A percentile compares a stretch with the other conserved stretches of the same genome.
Evolutionary conservation across 1,140 invertebrate genomes (phyloP).

Genomic region (Leucophenga varia): DNA sequence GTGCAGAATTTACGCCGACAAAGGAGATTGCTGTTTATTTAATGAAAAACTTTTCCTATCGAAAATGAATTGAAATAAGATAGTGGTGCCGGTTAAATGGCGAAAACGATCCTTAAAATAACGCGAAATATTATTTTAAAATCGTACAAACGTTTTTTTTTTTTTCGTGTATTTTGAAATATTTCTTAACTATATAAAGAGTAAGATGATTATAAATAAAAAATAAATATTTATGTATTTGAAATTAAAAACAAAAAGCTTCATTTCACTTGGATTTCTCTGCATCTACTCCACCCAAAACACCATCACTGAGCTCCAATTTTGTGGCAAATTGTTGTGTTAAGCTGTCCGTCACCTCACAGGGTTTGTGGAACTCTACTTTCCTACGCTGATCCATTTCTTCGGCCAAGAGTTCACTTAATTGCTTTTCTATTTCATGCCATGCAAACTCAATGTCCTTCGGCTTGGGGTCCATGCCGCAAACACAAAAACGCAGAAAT

Average conservation of each 20-base stretch:
- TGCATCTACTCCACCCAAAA: too few species aligned
- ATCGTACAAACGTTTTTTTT: too few species aligned
- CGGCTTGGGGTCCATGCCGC: conserved; percentile 68
- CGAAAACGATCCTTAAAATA: too few species aligned
- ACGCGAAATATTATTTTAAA: too few species aligned
- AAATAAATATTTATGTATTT: too few species aligned
- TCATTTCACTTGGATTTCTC: too few species aligned
- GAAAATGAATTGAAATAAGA: too few species aligned
- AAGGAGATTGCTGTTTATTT: conserved; percentile 18
- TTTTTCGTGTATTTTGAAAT: too few species aligned
- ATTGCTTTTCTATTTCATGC: conserved; percentile 70
- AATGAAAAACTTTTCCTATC: conserved; percentile 30
- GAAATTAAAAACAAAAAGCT: too few species aligned
- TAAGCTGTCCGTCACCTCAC: conserved; percentile 29
- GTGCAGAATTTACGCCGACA: conserved; percentile 15
- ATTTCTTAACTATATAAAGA: too few species aligned
- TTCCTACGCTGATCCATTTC: conserved; percentile 14
- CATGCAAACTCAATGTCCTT: conserved; percentile 80
- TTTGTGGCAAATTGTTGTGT: conserved; percentile 31
- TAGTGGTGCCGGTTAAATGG: too few species aligned
- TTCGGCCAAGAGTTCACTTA: conserved; percentile 40
- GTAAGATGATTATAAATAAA: too few species aligned
- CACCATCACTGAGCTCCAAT: conserved; percentile 17
- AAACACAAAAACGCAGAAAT: conserved; percentile 82
- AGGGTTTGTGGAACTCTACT: conserved; percentile 24